Evolutionary conservation across 2,113 vertebrate genomes (phyloP).

Genomic region (Mormyrus lacerda): DNA sequence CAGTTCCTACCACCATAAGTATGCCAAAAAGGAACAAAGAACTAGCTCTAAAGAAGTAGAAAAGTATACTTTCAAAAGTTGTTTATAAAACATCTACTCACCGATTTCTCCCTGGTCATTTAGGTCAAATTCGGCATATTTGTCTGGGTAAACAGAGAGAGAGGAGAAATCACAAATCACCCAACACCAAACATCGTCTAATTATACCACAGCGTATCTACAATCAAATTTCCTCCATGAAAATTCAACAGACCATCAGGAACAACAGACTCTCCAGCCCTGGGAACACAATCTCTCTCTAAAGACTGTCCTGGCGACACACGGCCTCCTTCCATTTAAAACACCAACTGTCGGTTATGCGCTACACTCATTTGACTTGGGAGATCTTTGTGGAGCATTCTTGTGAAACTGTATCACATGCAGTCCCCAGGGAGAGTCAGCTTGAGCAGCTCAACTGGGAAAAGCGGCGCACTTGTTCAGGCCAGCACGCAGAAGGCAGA

Average conservation of each 20-base stretch:
- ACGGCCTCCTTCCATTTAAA: not conserved
- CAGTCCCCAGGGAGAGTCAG: not conserved
- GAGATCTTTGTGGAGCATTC: not conserved
- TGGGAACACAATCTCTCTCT: not conserved
- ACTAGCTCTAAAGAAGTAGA: not conserved
- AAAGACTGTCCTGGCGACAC: not conserved
- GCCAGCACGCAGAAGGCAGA: not conserved
- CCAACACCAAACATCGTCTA: not conserved
- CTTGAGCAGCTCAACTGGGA: not conserved
- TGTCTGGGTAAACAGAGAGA: slow-evolving; percentile 69
- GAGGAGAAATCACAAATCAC: not conserved
- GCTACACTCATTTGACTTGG: not conserved
- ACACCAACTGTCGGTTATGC: not conserved
- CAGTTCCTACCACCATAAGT: not conserved
- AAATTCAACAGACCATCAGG: not conserved
- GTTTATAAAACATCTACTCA: slow-evolving; percentile 59
- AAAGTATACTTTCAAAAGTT: not conserved
- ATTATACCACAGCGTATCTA: not conserved
- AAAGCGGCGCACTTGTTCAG: not conserved
- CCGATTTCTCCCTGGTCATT: slow-evolving; percentile 95
- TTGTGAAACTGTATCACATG: not conserved
- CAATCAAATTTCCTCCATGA: not conserved
- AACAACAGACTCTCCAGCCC: too few relatives aligned
- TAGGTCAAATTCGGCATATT: slow-evolving; percentile 95
- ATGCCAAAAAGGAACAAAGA: not conserved